Percentiles rank a stretch among this genome's conserved stretches.
Conservation (phyloP, 2,888 invertebrate genomes). For the Plagodis pulveraria region DNA sequence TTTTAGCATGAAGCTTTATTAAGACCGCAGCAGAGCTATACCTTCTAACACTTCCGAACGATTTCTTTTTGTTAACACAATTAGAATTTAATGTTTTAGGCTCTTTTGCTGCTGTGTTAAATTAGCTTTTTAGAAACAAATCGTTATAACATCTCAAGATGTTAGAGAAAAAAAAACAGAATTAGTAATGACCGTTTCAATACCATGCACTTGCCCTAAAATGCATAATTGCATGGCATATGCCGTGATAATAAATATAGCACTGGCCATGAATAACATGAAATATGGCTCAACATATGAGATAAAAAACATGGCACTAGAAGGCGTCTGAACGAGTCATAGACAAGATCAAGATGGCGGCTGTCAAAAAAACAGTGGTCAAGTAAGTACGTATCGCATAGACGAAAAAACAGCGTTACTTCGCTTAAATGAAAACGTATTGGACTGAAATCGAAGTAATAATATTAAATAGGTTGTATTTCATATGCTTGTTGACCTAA, state of each 20-base stretch:
- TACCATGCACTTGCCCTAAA: no score
- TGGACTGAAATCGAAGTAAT: conserved; percentile 71
- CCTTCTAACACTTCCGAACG: conserved; percentile 24
- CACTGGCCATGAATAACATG: background rate
- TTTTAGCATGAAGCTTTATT: conserved; percentile 44
- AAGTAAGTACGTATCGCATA: conserved; percentile 66
- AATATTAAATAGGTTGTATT: conserved; percentile 60
- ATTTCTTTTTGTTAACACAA: conserved; percentile 26
- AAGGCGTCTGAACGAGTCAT: conserved; percentile 23
- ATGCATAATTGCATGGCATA: background rate
- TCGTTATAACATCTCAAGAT: conserved; percentile 14
- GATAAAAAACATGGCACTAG: conserved; percentile 6
- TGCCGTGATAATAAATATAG: background rate
- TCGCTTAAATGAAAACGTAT: conserved; percentile 45
- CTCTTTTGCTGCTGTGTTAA: conserved; percentile 36
- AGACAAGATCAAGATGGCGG: conserved; percentile 55
- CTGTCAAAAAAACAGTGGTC: conserved; percentile 41
- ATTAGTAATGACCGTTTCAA: no score
- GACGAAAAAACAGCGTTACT: conserved; percentile 47
- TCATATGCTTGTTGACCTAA: conserved; percentile 71
- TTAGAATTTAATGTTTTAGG: conserved; percentile 23
- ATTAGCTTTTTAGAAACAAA: conserved; percentile 23
- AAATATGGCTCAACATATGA: conserved; percentile 5
- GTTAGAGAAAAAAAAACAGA: conserved; percentile 1
- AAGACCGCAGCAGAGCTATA: conserved; percentile 45